phyloP scores from a whole-genome alignment of 2,113 vertebrate species.

The Channa maculata region DNA sequence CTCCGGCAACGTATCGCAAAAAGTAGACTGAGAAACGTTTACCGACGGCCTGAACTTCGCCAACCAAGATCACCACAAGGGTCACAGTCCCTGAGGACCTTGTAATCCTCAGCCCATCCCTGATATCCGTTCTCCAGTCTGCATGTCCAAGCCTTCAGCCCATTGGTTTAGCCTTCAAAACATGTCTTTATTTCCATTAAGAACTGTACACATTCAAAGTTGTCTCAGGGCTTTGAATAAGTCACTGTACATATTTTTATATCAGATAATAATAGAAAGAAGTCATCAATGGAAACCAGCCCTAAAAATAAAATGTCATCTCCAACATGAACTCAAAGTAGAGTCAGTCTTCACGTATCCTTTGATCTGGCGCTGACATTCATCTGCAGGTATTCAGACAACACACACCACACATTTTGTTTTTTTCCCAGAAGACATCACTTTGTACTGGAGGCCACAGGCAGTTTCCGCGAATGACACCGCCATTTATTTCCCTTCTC shows the following conservation, averaged over 20 bases:
- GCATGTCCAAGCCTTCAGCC: not conserved
- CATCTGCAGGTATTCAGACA: constrained; percentile 13
- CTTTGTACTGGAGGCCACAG: constrained; percentile 13
- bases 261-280: constrained; percentile 26
- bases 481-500: constrained; percentile 44
- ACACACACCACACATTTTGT: not conserved
- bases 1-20: too few species aligned
- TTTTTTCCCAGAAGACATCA: constrained; percentile 55
- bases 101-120: constrained; percentile 1
- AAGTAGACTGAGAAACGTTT: too few species aligned
- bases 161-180: not conserved
- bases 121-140: constrained; percentile 12
- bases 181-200: not conserved
- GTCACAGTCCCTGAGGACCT: not conserved
- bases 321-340: constrained; percentile 6
- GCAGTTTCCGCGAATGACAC: constrained; percentile 61
- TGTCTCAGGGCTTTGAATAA: not conserved
- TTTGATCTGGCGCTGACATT: constrained; percentile 36
- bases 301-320: constrained; percentile 45
- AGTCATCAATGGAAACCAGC: constrained; percentile 9
- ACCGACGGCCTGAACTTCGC: too few species aligned
- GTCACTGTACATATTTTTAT: constrained; percentile 13
- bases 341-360: constrained; percentile 3
- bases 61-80: not conserved
- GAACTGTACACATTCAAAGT: not conserved